Percentiles rank a stretch among this genome's conserved stretches.
These are phyloP conservation scores for Pseudolaguvia tuberculata DNA, from an alignment of 2,113 vertebrate genomes.

Conservation along the genomic window DNA sequence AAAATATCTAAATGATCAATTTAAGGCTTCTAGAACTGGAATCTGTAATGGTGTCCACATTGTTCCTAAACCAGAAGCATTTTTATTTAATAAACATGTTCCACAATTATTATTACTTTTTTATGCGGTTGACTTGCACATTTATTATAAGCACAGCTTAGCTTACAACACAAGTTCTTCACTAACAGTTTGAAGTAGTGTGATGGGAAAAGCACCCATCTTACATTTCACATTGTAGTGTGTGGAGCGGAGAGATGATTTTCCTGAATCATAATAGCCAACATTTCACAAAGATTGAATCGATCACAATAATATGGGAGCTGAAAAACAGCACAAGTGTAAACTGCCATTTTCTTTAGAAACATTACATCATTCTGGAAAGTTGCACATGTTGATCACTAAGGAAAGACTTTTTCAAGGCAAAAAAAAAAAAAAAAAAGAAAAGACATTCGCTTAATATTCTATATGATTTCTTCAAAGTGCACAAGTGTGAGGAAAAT, in stretches of 20 bases:
- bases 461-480: not conserved
- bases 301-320: not conserved
- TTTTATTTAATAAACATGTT: not conserved
- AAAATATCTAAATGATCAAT: too few species aligned
- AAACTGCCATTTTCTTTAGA: not conserved
- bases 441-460: not conserved
- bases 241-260: not conserved
- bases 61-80: not conserved
- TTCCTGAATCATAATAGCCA: not conserved
- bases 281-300: conserved; percentile 1
- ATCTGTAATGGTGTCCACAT: not conserved
- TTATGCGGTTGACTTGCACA: not conserved
- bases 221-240: conserved; percentile 1
- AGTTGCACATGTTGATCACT: not conserved
- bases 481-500: conserved; percentile 9
- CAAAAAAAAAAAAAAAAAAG: too few species aligned
- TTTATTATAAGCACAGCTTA: conserved; percentile 23
- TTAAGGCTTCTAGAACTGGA: too few species aligned
- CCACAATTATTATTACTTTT: not conserved
- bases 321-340: not conserved
- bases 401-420: not conserved
- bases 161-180: conserved; percentile 15
- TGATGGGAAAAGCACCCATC: conserved; percentile 27
- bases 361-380: not conserved
- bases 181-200: conserved; percentile 33